A percentile compares a stretch with the other conserved stretches of the same genome.
Evolutionary conservation across 2,888 invertebrate species (phyloP).

Genomic region (Limenitis camilla): DNA sequence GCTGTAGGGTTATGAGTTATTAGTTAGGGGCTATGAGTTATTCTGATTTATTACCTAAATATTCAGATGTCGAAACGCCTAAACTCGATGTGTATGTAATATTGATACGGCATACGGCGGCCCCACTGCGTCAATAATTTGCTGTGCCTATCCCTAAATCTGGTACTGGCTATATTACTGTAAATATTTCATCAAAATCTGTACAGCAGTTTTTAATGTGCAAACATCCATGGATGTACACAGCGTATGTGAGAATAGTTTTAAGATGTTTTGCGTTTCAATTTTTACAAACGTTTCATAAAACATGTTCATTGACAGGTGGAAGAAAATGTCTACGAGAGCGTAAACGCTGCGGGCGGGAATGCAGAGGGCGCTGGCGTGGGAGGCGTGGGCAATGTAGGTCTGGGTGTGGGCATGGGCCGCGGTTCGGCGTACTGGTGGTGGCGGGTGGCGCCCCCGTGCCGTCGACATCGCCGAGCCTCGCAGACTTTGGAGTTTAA

Average conservation of each 20-base stretch:
- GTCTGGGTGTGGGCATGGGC: slow-evolving; percentile 29
- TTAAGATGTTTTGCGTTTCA: too few relatives aligned
- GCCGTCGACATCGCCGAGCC: slow-evolving; percentile 35
- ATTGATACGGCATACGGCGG: not conserved
- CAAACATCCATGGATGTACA: too few relatives aligned
- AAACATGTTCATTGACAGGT: not conserved
- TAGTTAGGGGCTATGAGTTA: too few relatives aligned
- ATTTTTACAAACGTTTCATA: not conserved
- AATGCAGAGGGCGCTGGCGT: slow-evolving; percentile 29
- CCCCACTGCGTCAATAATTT: not conserved
- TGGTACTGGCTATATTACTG: too few relatives aligned
- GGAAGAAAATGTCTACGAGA: slow-evolving; percentile 30
- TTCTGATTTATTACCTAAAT: too few relatives aligned
- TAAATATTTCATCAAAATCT: too few relatives aligned
- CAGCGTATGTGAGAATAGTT: too few relatives aligned
- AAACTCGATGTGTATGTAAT: too few relatives aligned
- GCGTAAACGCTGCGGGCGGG: slow-evolving; percentile 27
- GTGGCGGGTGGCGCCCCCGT: slow-evolving; percentile 29
- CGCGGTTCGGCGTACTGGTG: slow-evolving; percentile 29
- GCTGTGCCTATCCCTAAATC: too few relatives aligned
- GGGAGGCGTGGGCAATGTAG: slow-evolving; percentile 24
- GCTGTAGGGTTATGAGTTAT: too few relatives aligned
- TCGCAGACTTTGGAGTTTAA: slow-evolving; percentile 56
- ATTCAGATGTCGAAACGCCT: too few relatives aligned
- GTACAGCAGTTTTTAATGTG: too few relatives aligned